Conservation (phyloP, 2,113 vertebrate species). For the Progne subis region DNA sequence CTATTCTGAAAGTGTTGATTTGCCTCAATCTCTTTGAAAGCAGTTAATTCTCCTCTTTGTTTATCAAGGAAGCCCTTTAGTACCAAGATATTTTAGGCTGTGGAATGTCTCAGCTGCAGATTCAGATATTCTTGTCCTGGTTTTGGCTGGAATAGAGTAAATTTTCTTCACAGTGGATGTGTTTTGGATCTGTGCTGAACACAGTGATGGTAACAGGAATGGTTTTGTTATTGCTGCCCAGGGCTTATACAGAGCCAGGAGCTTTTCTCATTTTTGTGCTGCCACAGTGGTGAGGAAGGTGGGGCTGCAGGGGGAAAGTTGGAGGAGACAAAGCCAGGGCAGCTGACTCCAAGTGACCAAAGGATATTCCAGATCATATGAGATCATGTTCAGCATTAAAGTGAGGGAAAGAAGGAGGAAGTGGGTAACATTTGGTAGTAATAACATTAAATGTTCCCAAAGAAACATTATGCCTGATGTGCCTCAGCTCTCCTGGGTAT, state of each 20-base stretch:
- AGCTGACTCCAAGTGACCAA: neutral
- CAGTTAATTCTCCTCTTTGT: neutral
- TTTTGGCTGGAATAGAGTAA: neutral
- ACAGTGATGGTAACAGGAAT: neutral
- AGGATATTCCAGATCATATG: neutral
- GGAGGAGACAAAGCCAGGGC: neutral
- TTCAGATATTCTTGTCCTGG: neutral
- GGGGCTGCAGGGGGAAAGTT: neutral
- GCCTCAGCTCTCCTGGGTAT: neutral
- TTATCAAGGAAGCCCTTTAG: neutral
- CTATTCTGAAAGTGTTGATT: neutral
- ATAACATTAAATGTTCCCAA: neutral
- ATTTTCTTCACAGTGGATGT: neutral
- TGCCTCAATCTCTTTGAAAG: neutral
- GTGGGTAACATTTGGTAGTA: neutral
- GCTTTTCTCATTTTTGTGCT: neutral
- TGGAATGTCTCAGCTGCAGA: neutral
- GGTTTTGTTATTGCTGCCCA: neutral
- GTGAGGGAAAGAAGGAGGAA: neutral
- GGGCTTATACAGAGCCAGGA: neutral
- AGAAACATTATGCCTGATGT: fast-evolving
- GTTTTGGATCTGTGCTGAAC: neutral
- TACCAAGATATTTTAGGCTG: neutral
- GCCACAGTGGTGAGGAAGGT: fast-evolving
- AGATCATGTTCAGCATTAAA: neutral